Evolutionary conservation across 1,140 invertebrate genomes (phyloP), one percentile per base, ranked within the genome.

Genomic region (Cephus cinctus): DNA sequence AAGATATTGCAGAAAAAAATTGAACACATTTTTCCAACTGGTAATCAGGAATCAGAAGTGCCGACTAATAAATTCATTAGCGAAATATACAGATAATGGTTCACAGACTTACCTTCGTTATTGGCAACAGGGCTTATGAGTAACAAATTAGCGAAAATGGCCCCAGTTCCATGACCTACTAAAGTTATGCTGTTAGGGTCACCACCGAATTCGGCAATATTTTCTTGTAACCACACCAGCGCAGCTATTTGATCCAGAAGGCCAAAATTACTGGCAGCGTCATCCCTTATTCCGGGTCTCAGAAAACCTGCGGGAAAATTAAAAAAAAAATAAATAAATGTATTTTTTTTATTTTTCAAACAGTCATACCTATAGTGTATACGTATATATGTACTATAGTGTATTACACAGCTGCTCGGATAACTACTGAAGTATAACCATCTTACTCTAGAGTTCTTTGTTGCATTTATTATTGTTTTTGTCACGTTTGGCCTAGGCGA

Each of bases 91-190:
- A n/a, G n/a, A n/a, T n/a, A n/a, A n/a, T n/a, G n/a, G n/a, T n/a
- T n/a, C n/a, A n/a, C n/a, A n/a, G n/a, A 57, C 63, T 68, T 73
- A 86, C 85, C 84, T 65, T 75, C 65, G 35, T 63, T 65, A 57
- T 81, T 81, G 44, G 83, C 81, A 25, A 92, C 86, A 1, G 91
- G 92, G 35, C 92, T 94, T 12, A 94, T 80, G 78, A 93, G 88
- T 27, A 96, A 78, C 47, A 93, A 85, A 76, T 92, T 95, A 41
- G 93, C 88, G 63, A 92, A 93, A 21, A 91, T 91, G 0, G 94
- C 94, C 0, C 96, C 96, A 1, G 92, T 95, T 34, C 91, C 93
- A 65, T 98, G 94, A 0, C 95, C 95, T 76, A 98, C 86, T 11
- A 98, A 67, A 0, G 96, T 98, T 2, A 98, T 88, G 0, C 78